Evolutionary conservation across 2,888 invertebrate species (phyloP), one percentile per base, ranked within the genome.

Genomic region (Ectemnius lituratus): DNA sequence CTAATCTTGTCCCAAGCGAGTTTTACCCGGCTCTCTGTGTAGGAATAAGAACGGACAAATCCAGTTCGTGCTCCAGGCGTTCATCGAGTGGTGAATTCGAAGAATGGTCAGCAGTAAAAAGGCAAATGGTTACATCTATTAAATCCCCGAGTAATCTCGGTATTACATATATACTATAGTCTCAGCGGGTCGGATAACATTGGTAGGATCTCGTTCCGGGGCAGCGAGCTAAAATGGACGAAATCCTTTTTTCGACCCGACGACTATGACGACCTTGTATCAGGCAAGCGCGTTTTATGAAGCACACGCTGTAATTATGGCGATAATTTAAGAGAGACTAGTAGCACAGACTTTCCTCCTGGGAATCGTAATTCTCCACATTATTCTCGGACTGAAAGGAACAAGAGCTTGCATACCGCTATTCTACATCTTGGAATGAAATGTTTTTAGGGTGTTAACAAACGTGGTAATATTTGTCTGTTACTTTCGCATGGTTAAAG

Each of bases 301-400:
- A 62, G 66, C 80, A 70, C 23, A 83, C 81, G 81, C 80, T 79
- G 83, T 87, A 87, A 89, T 89, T 88, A 88, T 84, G 75, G 76
- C 83, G 83, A 88, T 88, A 87, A 88, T 88, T 88, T 83, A 84
- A 79, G 72, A 75, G 73, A 73, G 78, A 60, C 71, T 67, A 69
- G 45, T 77, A 72, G 73, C 69, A 64, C 68, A 78, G 78, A 80
- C 83, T 84, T 78, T 37, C 2, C 87, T 78, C 83, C 58, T 45
- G 80, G 82, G 86, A 78, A 70, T 80, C 82, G 76, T 88, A 88
- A 88, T 86, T 76, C 80, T 82, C 76, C 73, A 81, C 85, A 85
- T 88, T 88, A 88, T 80, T 84, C 84, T 76, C 69, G 62, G 73
- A 76, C 84, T 85, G 84, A 87, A 88, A 86, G 87, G 84, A 75